Conservation (phyloP, 1,140 invertebrate species). For the Platorchestia sp. region DNA sequence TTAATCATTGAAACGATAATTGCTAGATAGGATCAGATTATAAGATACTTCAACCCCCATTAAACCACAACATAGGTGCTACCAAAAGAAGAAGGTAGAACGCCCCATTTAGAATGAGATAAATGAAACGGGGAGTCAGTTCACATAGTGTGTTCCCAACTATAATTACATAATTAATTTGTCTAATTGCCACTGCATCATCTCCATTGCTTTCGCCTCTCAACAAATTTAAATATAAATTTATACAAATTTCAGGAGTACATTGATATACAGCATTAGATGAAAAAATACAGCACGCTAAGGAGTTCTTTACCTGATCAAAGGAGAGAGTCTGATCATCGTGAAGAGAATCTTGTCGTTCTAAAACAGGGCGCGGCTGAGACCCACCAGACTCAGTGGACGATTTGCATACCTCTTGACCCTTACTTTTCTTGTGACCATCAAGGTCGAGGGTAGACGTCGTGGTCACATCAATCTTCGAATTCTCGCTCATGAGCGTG, state of each 20-base stretch:
- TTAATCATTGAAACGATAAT: no score
- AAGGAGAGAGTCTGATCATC: conserved; percentile 17
- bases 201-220: neutral
- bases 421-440: neutral
- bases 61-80: no score
- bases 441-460: neutral
- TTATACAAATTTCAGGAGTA: neutral
- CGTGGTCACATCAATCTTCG: neutral
- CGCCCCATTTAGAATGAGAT: no score
- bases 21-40: no score
- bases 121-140: no score
- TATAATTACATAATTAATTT: no score
- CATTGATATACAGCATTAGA: neutral
- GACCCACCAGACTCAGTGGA: neutral
- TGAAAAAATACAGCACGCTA: neutral
- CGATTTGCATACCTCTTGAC: neutral
- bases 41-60: no score
- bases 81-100: no score
- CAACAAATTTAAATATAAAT: neutral
- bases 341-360: conserved; percentile 19
- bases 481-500: neutral
- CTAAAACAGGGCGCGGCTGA: conserved; percentile 11
- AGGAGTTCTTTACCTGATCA: neutral
- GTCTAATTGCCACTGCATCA: no score
- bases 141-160: no score